Base-by-base conservation (phyloP, 2,888 invertebrate genomes). In the Gonocerus acuteangulatus region DNA sequence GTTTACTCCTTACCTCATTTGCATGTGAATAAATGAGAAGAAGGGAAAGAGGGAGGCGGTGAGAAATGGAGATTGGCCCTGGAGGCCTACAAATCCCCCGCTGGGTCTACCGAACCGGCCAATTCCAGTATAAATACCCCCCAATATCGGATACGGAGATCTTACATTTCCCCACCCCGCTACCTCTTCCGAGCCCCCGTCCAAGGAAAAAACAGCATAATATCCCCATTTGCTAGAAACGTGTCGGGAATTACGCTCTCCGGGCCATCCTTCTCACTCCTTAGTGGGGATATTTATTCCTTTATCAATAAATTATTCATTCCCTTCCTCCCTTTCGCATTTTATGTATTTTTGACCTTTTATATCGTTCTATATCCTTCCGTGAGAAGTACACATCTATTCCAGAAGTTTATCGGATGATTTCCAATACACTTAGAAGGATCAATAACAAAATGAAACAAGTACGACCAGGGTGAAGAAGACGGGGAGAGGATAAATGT, bases 1-100 rank as follows among this genome's bases (percentile, higher is more conserved):
- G 66, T 66, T 66, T 66, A 65, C 61, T 47, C 61, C 62, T 66
- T 66, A 65, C 62, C 64, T 57, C 63, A 66, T 66, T 66, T 66
- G 61, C 66, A 66, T 65, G 61, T 63, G 66, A 65, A 66, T 66
- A 66, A 66, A 66, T 66, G 36, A 48, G 32, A 16, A 51, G 61
- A 60, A 49, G 27, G 49, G 54, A n/a, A 22, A 22, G 19, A n/a
- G 39, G 61, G 48, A 19, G 21, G 6, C 9, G 4, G 18, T 27
- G 27, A 27, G 27, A 9, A 27, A 27, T 27, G 27, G 27, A 27
- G 27, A 27, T 44, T 16, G 44, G 27, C 27, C 27, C 27, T 27
- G 4, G 27, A 9, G 27, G 27, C 9, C 27, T 27, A 27, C 27
- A 27, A 27, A 27, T 27, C 9, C 27, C 27, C 27, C 9, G 9